A percentile compares a stretch with the other conserved stretches of the same genome.
These are phyloP conservation scores for Apeltes quadracus DNA, from an alignment of 2,113 vertebrate genomes.

Conservation along the genomic window DNA sequence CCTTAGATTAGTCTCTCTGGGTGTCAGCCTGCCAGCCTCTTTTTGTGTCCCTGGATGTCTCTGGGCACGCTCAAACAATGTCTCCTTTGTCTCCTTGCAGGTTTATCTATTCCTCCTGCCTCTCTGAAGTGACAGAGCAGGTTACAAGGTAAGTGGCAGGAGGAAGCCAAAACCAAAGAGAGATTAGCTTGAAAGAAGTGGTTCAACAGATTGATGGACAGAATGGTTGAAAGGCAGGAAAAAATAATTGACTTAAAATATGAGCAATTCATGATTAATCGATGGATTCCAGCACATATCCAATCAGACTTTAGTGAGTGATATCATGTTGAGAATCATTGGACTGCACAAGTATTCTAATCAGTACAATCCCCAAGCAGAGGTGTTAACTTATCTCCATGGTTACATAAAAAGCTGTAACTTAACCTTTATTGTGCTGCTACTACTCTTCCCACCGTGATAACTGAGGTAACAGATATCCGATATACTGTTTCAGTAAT, in stretches of 20 bases:
- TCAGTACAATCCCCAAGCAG: not conserved
- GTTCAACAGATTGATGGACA: not conserved
- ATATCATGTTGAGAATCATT: not conserved
- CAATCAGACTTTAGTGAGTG: not conserved
- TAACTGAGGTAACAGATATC: not conserved
- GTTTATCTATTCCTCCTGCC: conserved; percentile 12
- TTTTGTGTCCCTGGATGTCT: conserved; percentile 45
- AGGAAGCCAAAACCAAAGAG: conserved; percentile 2
- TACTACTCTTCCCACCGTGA: not conserved
- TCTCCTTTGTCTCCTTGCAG: conserved; percentile 44
- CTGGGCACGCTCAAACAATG: conserved; percentile 51
- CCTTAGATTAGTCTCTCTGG: conserved; percentile 7
- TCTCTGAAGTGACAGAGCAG: conserved; percentile 46
- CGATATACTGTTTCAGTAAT: too few species aligned
- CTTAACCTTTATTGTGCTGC: not conserved
- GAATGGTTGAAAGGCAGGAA: not conserved
- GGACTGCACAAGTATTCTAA: not conserved
- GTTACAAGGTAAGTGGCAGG: conserved; percentile 38
- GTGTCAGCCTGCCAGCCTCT: conserved; percentile 24
- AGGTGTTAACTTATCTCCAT: not conserved
- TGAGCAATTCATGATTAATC: not conserved
- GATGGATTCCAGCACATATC: not conserved
- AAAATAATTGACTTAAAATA: not conserved
- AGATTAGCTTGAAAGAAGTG: conserved; percentile 43
- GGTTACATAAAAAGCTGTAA: not conserved